These are phyloP conservation scores for Vulpes ferrilata DNA, from an alignment of 2,113 vertebrate species.

Conservation along the genomic window DNA sequence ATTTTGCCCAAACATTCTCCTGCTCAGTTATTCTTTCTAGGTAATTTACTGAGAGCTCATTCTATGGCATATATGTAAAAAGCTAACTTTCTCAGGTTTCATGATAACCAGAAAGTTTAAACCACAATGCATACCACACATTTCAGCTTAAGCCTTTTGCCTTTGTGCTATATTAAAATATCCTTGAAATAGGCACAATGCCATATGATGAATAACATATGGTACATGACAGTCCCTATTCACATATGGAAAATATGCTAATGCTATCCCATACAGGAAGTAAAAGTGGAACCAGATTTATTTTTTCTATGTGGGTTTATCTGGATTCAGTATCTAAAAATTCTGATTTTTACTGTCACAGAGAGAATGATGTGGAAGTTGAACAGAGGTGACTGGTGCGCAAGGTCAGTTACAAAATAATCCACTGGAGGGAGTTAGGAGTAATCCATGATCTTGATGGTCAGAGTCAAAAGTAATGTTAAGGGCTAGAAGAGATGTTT, in stretches of 20 bases:
- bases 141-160: constrained; percentile 44
- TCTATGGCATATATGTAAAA: background rate
- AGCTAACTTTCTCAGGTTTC: constrained; percentile 38
- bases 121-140: background rate
- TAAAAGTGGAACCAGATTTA: constrained; percentile 65
- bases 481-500: background rate
- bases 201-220: constrained; percentile 72
- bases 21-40: constrained; percentile 37
- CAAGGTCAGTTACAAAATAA: constrained; percentile 45
- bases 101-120: constrained; percentile 52
- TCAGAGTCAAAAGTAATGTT: constrained; percentile 22
- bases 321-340: constrained; percentile 67
- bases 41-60: constrained; percentile 47
- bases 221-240: constrained; percentile 41
- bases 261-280: constrained; percentile 61
- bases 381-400: background rate
- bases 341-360: constrained; percentile 45
- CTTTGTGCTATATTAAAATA: constrained; percentile 64
- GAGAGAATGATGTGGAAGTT: background rate
- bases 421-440: background rate
- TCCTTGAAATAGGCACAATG: constrained; percentile 53
- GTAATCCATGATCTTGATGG: background rate
- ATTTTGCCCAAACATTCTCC: constrained; percentile 35
- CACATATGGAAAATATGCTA: constrained; percentile 72
- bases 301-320: constrained; percentile 39